Evolutionary conservation across 1,140 invertebrate genomes (phyloP).

Genomic region (Andrena cerasifolii): DNA sequence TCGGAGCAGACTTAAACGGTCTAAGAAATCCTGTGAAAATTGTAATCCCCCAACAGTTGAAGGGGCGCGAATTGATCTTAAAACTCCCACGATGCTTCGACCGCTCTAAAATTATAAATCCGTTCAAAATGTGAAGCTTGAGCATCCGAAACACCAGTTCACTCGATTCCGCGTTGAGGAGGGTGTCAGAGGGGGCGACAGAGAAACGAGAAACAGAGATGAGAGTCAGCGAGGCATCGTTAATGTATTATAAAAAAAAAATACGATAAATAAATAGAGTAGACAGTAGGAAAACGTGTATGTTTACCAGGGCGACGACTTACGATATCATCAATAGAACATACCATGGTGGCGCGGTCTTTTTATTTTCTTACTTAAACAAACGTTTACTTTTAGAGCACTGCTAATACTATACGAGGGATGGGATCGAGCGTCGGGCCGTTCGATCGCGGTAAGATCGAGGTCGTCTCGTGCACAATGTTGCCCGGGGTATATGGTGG

Average conservation of each 20-base stretch:
- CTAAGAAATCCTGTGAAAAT: no score
- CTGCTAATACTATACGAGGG: slow-evolving; percentile 1
- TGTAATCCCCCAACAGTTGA: no score
- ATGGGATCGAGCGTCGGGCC: not conserved
- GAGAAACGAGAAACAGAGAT: slow-evolving; percentile 31
- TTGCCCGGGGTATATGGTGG: slow-evolving; percentile 5
- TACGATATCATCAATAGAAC: slow-evolving; percentile 81
- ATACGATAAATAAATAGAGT: slow-evolving; percentile 60
- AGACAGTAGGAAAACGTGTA: slow-evolving; percentile 72
- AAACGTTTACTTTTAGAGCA: slow-evolving; percentile 14
- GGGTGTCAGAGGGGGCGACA: slow-evolving; percentile 5
- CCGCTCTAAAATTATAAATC: no score
- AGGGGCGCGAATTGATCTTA: no score
- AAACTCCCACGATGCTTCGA: no score
- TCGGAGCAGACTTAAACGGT: no score
- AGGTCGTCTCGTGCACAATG: not conserved
- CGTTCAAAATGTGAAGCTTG: no score
- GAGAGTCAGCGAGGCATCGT: slow-evolving; percentile 23
- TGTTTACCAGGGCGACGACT: slow-evolving; percentile 81
- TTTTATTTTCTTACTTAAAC: slow-evolving; percentile 46
- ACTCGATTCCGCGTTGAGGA: no score
- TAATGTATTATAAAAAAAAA: no score
- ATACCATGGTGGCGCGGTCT: slow-evolving; percentile 75
- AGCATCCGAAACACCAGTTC: no score
- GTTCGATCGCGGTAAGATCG: not conserved